Evolutionary conservation across 2,113 vertebrate species (phyloP).

Genomic region (Oncorhynchus masou): DNA sequence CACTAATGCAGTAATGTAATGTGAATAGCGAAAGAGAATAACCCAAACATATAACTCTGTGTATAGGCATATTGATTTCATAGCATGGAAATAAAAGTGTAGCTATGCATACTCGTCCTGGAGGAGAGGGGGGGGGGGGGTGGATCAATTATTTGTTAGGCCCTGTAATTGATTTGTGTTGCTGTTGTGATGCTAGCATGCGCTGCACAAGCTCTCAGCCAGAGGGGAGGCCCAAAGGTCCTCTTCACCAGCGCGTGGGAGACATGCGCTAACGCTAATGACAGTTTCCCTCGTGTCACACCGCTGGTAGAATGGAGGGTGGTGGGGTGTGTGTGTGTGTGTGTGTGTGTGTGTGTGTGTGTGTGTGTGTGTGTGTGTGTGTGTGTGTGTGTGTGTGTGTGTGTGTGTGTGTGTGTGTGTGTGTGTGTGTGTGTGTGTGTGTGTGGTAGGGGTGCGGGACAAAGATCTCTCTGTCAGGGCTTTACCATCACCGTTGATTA

Average conservation of each 20-base stretch:
- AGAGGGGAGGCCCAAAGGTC: no score
- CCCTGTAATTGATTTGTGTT: not conserved
- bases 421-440: no score
- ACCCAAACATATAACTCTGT: not conserved
- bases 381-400: no score
- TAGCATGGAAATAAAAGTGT: not conserved
- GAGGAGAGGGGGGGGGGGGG: not conserved
- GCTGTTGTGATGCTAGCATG: not conserved
- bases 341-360: not conserved
- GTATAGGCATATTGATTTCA: constrained; percentile 2
- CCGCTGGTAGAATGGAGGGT: not conserved
- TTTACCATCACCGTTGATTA: constrained; percentile 7
- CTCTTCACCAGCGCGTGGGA: not conserved
- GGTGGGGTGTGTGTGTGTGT: not conserved
- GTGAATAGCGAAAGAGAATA: not conserved
- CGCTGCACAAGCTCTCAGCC: not conserved
- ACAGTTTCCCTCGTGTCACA: not conserved
- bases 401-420: no score
- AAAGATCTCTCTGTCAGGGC: constrained; percentile 12
- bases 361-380: not conserved
- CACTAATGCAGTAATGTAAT: not conserved
- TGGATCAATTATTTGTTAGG: not conserved
- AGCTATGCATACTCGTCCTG: not conserved
- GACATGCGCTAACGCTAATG: not conserved
- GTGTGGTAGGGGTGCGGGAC: not conserved